phyloP scores from a whole-genome alignment of 2,113 vertebrate genomes.

The human (Homo sapiens) region GRCh38 chr15:57128501-57129000 shows the following conservation, averaged over 20 bases:
- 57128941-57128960: background rate
- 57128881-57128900: background rate
- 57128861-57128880: background rate
- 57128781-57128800: background rate
- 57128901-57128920: background rate
- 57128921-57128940: background rate
- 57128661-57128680: background rate
- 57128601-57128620: background rate
- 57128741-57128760: background rate
- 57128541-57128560: background rate
- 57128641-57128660: background rate
- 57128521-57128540: slow-evolving; percentile 24
- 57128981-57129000: background rate
- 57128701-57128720: background rate
- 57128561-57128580: background rate
- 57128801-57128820: background rate
- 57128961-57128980: background rate
- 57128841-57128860: background rate
- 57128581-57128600: background rate
- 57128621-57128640: background rate
- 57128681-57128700: background rate
- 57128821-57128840: background rate
- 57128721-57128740: background rate
- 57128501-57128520: background rate
- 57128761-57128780: background rate